Evolutionary conservation across 2,113 vertebrate genomes (phyloP), one percentile per base, ranked within the genome.

Genomic region (Epinephelus cyanopodus): DNA sequence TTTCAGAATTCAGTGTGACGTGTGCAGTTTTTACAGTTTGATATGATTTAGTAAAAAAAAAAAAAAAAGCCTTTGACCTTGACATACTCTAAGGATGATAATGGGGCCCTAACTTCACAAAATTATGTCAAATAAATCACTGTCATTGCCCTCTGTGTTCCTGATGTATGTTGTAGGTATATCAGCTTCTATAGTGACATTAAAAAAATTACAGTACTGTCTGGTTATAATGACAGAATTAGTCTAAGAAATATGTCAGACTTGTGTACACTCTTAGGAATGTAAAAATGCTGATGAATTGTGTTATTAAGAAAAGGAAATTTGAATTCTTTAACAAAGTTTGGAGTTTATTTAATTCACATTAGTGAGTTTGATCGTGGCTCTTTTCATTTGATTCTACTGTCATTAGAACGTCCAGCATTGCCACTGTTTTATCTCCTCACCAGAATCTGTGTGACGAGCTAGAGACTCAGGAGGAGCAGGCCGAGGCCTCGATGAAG

Each of bases 381-480:
- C 25, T 50, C 14, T 10, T 5, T 45, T 65, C n/a, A 1, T 65
- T 14, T 25, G 39, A 15, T 17, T 14, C 18, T 14, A 2, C 18
- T 33, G 45, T 66, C 18, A 27, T 2, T 19, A 42, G 5, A 64
- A 64, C 12, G 39, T 8, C 14, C 25, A 3, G 13, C 10, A 5
- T 61, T 45, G n/a, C 39, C 21, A 17, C 37, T 3, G 8, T 15
- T 64, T 47, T 13, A 10, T 66, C 8, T 37, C 21, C 23, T 23
- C 47, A 1, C 12, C 87, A 99, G 98, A 96, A 96, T 47, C 94
- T 98, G 86, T 89, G 95, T 29, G 95, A 95, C n/a, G 94, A 96
- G 50, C 96, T 99, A 83, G 92, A 96, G 57, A 90, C 95, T 15
- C 97, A 97, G 79, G 96, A 97, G 75, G 94, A 96, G 64, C 95